Evolutionary conservation across 2,797 vertebrate species (phyloP).

Genomic region (Sciurus carolinensis): DNA sequence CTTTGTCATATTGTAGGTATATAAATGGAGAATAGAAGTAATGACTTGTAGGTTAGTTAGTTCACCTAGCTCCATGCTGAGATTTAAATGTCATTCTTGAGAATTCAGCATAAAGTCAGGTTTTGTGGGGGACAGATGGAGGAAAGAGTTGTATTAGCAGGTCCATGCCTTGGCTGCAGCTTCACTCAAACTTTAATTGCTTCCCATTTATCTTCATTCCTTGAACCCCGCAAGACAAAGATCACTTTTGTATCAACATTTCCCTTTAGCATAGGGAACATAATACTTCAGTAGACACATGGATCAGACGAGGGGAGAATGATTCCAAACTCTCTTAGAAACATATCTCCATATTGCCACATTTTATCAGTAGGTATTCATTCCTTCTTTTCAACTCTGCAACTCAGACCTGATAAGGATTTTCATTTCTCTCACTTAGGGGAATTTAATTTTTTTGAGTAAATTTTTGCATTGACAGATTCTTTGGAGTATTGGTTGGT

Average conservation of each 20-base stretch:
- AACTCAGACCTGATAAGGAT: background rate
- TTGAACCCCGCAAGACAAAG: background rate
- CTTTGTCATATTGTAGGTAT: background rate
- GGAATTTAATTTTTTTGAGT: slow-evolving; percentile 7
- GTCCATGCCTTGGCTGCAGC: accelerated
- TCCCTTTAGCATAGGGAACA: background rate
- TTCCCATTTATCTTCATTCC: background rate
- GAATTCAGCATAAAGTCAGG: background rate
- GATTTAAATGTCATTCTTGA: background rate
- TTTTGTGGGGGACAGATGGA: background rate
- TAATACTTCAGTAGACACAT: background rate
- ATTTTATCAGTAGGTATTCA: background rate
- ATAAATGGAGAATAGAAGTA: background rate
- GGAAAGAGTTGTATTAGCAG: background rate
- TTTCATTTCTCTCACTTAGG: background rate
- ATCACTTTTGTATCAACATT: background rate
- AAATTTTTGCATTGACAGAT: background rate
- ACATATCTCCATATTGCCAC: background rate
- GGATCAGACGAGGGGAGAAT: background rate
- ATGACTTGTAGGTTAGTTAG: background rate
- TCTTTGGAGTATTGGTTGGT: background rate
- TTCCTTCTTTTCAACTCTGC: background rate
- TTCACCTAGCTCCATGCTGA: background rate
- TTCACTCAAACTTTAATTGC: background rate
- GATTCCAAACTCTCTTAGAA: background rate